Evolutionary conservation across 2,113 vertebrate genomes (phyloP).

Genomic region (Collichthys lucidus): DNA sequence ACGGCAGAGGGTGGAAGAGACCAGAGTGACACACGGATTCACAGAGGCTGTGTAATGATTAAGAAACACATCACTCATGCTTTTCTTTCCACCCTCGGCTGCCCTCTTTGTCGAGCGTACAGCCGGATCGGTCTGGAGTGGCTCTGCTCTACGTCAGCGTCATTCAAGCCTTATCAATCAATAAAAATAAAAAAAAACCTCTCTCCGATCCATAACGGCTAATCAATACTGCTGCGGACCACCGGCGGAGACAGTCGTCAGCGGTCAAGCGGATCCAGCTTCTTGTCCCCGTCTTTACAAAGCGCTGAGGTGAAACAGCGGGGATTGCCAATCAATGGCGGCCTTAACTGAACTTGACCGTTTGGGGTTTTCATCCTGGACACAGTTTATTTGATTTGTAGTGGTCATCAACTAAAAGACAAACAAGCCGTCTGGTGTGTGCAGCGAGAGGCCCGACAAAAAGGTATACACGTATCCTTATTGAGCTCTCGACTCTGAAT

Average conservation of each 20-base stretch:
- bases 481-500: slow-evolving; percentile 36
- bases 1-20: slow-evolving; percentile 50
- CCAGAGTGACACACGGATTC: slow-evolving; percentile 59
- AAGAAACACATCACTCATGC: slow-evolving; percentile 66
- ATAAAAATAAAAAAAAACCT: slow-evolving; percentile 41
- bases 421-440: slow-evolving; percentile 6
- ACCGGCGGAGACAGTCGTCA: slow-evolving; percentile 32
- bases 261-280: slow-evolving; percentile 18
- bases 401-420: slow-evolving; percentile 10
- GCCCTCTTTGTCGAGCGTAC: slow-evolving; percentile 1
- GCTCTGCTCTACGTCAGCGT: slow-evolving; percentile 24
- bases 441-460: slow-evolving; percentile 17
- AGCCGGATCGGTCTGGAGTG: not conserved
- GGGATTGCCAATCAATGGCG: slow-evolving; percentile 50
- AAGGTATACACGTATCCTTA: slow-evolving; percentile 28
- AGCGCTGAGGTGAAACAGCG: slow-evolving; percentile 51
- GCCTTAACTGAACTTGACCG: slow-evolving; percentile 46
- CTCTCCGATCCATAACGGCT: slow-evolving; percentile 56
- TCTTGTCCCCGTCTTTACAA: slow-evolving; percentile 37
- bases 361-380: not conserved
- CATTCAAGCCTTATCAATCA: slow-evolving; percentile 70
- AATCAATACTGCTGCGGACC: slow-evolving; percentile 61
- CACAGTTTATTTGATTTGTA: slow-evolving; percentile 9
- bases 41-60: slow-evolving; percentile 66
- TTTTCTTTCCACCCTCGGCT: slow-evolving; percentile 11